phyloP scores from a whole-genome alignment of 2,888 invertebrate species.

The Spilosoma lubricipeda region DNA sequence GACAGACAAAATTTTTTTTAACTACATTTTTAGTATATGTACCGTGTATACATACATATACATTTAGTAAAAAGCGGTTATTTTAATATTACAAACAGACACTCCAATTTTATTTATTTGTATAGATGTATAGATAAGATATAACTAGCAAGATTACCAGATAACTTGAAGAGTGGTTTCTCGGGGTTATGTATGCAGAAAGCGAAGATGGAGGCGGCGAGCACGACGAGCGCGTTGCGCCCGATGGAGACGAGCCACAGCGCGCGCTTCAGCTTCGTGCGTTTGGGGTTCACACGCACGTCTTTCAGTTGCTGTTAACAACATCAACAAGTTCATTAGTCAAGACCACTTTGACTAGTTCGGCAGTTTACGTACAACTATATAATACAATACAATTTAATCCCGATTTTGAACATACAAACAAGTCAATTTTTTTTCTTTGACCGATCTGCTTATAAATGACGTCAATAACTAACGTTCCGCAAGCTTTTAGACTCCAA shows the following conservation, averaged over 20 bases:
- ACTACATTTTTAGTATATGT: too few relatives aligned
- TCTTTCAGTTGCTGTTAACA: slow-evolving; percentile 87
- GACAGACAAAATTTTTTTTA: too few relatives aligned
- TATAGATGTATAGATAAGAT: too few relatives aligned
- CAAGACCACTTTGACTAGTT: not conserved
- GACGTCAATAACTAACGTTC: not conserved
- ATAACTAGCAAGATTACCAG: slow-evolving; percentile 66
- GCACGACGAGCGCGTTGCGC: slow-evolving; percentile 92
- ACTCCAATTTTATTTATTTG: too few relatives aligned
- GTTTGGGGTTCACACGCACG: slow-evolving; percentile 74
- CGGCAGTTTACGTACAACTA: not conserved
- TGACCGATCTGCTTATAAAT: not conserved
- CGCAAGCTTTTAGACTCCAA: not conserved
- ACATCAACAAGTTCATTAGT: not conserved
- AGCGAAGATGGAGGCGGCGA: slow-evolving; percentile 87
- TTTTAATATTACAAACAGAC: too few relatives aligned
- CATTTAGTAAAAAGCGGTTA: too few relatives aligned
- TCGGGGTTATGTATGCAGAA: slow-evolving; percentile 82
- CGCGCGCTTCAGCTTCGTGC: slow-evolving; percentile 61
- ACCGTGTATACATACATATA: too few relatives aligned
- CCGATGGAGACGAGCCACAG: slow-evolving; percentile 92
- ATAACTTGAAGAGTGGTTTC: slow-evolving; percentile 88
- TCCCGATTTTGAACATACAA: not conserved
- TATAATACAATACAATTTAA: not conserved
- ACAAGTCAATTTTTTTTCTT: too few relatives aligned